Conservation (phyloP, 30 jellyfish, hydroid and myxozoan species). For the Aurelia aurita complex sp. Pacific region DNA sequence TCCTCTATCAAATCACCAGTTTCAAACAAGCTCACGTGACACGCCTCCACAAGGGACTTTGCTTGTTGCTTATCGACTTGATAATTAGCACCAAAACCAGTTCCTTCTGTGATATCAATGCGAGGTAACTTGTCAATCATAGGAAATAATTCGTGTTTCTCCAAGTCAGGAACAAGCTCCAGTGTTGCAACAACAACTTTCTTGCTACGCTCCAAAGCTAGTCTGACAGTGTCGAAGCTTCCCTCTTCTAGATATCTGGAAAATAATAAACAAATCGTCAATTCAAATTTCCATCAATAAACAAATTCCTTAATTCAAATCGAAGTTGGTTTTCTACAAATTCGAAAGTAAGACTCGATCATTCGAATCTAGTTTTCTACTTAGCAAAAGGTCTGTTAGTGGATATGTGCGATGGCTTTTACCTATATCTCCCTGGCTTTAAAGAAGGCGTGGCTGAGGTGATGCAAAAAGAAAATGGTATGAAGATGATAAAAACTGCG, state of each 20-base stretch:
- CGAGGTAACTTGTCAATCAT: constrained; percentile 63
- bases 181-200: constrained; percentile 77
- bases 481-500: too few species aligned
- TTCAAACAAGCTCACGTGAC: constrained; percentile 83
- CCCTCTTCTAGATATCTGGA: constrained; percentile 61
- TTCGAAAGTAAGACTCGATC: too few species aligned
- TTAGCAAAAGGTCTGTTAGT: too few species aligned
- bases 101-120: constrained; percentile 90
- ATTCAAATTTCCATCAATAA: too few species aligned
- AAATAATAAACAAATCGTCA: too few species aligned
- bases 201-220: constrained; percentile 47
- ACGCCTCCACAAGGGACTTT: constrained; percentile 73
- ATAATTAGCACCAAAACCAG: constrained; percentile 85
- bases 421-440: too few species aligned
- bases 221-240: constrained; percentile 45
- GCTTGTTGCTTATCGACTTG: constrained; percentile 78
- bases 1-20: constrained; percentile 83
- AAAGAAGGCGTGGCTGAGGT: too few species aligned
- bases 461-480: too few species aligned
- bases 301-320: too few species aligned
- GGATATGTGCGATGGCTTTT: too few species aligned
- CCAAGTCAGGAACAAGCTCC: constrained; percentile 61
- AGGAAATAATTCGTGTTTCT: constrained; percentile 63
- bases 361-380: too few species aligned
- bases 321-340: too few species aligned